A percentile compares a stretch with the other conserved stretches of the same genome.
Conservation (phyloP, 2,888 invertebrate species). For the Cataglyphis rosenhaueri region DNA sequence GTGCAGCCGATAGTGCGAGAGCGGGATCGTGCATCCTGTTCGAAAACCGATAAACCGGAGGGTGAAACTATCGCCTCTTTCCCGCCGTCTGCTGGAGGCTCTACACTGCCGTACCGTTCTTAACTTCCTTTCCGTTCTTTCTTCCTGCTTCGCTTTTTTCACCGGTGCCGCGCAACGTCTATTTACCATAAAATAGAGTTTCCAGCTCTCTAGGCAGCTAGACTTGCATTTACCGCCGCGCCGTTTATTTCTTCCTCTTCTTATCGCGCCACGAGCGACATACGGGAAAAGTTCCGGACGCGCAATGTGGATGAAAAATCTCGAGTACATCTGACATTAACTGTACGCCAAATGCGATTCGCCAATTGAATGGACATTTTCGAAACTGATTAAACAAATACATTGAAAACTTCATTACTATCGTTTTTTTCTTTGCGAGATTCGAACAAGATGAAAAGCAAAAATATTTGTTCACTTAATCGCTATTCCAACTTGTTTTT, state of each 20-base stretch:
- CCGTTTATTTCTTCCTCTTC: constrained; percentile 71
- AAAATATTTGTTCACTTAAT: constrained; percentile 15
- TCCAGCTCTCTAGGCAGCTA: constrained; percentile 66
- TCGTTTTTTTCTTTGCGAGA: not conserved
- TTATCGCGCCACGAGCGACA: constrained; percentile 73
- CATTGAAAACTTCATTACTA: not conserved
- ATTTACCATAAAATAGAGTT: constrained; percentile 78
- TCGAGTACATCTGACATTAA: constrained; percentile 49
- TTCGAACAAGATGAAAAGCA: not conserved
- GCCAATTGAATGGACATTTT: constrained; percentile 31
- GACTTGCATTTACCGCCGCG: constrained; percentile 56
- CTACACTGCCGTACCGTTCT: constrained; percentile 57
- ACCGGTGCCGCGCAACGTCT: constrained; percentile 61
- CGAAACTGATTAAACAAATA: not conserved
- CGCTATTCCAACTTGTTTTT: not conserved
- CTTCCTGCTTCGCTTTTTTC: constrained; percentile 46
- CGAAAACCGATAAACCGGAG: constrained; percentile 72
- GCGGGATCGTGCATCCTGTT: constrained; percentile 53
- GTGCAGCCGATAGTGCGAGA: constrained; percentile 53
- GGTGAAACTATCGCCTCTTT: constrained; percentile 57
- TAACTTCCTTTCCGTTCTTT: constrained; percentile 54
- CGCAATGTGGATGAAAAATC: constrained; percentile 36
- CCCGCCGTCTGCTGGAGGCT: constrained; percentile 42
- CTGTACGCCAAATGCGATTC: not conserved
- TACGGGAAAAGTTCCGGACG: constrained; percentile 66